These are phyloP conservation scores for Motacilla tschutschensis DNA, from an alignment of 2,113 vertebrate species.

Conservation along the genomic window DNA sequence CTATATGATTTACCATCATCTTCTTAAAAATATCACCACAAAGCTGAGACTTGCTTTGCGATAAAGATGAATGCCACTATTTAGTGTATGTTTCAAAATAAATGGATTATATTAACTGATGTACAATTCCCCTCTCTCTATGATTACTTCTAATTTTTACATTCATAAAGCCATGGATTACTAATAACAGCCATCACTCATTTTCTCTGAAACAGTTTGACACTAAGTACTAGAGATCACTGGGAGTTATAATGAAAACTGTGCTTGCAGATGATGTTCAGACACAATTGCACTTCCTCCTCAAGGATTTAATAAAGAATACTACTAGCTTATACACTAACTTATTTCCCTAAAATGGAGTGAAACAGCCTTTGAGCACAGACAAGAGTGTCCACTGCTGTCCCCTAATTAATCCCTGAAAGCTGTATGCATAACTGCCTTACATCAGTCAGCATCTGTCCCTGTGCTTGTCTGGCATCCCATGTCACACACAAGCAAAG, in stretches of 20 bases:
- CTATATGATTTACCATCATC: neutral
- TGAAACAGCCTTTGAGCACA: neutral
- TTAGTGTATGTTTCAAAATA: slow-evolving; percentile 18
- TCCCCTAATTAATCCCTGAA: neutral
- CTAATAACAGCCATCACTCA: slow-evolving; percentile 42
- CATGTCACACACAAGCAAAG: neutral
- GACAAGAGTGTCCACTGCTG: neutral
- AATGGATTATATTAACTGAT: slow-evolving; percentile 21
- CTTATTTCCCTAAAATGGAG: neutral
- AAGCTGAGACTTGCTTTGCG: neutral
- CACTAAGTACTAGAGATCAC: slow-evolving; percentile 5
- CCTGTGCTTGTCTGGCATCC: neutral
- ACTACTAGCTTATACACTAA: neutral
- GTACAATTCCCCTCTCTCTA: neutral
- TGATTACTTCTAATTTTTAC: slow-evolving; percentile 54
- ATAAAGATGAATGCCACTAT: slow-evolving; percentile 12
- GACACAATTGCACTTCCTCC: neutral
- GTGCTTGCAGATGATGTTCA: neutral
- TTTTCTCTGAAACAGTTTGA: slow-evolving; percentile 3
- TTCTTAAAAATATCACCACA: neutral
- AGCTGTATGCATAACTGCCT: neutral
- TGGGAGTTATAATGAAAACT: neutral
- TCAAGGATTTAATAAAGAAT: slow-evolving; percentile 17
- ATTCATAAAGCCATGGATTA: slow-evolving; percentile 25
- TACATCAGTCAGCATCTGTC: neutral